A percentile compares a stretch with the other conserved stretches of the same genome.
Conservation (phyloP, 2,888 invertebrate genomes). For the Pandemis cinnamomeana region DNA sequence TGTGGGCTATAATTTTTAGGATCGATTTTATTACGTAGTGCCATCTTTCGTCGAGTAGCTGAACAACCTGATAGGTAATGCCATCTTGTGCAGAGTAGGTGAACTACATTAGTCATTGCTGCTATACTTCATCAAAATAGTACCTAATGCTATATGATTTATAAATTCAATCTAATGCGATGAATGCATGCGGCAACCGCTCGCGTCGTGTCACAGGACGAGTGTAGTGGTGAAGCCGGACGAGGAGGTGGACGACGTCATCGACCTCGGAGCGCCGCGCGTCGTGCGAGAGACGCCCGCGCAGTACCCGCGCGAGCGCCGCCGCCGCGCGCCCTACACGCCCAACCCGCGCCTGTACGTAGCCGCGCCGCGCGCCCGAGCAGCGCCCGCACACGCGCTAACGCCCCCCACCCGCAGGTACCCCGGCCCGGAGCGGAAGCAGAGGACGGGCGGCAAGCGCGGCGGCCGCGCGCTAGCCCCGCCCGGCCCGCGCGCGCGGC, state of each 20-base stretch:
- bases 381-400: neutral
- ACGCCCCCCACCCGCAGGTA: constrained; percentile 52
- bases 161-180: too few species aligned
- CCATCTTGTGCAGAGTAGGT: too few species aligned
- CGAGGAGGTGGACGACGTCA: constrained; percentile 47
- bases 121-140: too few species aligned
- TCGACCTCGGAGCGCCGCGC: constrained; percentile 53
- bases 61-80: too few species aligned
- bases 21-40: too few species aligned
- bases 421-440: constrained; percentile 49
- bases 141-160: too few species aligned
- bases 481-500: constrained; percentile 48
- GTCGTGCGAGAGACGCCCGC: constrained; percentile 22
- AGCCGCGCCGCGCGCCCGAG: neutral
- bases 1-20: too few species aligned
- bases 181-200: too few species aligned
- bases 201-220: constrained; percentile 11
- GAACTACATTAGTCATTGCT: too few species aligned
- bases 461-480: constrained; percentile 41
- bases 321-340: constrained; percentile 48
- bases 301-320: too few species aligned
- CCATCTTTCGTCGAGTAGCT: too few species aligned
- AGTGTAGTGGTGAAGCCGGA: constrained; percentile 31
- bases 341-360: constrained; percentile 72
- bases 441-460: neutral